Base-by-base conservation (phyloP, 1,140 invertebrate genomes). In the Zaprionus tsacasi region DNA sequence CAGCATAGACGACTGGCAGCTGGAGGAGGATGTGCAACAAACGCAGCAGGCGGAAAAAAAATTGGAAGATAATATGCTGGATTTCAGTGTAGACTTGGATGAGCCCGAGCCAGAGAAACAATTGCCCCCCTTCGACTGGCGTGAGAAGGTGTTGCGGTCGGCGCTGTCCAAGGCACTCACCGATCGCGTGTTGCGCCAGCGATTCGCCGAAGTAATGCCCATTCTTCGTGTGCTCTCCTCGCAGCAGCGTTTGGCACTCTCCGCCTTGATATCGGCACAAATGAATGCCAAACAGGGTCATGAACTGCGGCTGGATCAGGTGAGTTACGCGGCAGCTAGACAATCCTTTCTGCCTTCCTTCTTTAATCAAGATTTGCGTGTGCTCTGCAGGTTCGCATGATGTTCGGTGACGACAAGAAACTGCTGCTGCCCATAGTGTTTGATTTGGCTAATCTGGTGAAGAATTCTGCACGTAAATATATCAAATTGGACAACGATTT, bases 401-500 rank as follows among this genome's bases (percentile, higher is more conserved):
- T 94, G 92, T 94, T 95, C 79, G 93, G 93, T 60, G 93, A 94
- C 69, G 93, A 94, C 56, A 92, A 94, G 40, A 94, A 95, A 21
- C 91, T 95, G 2, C 93, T 95, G 91, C 79, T 96, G 43, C 95
- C 95, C 25, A 95, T 95, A 68, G 93, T 94, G 57, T 93, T 93
- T 69, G 95, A 96, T 80, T 94, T 95, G 75, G 95, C 95, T 1
- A 95, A 95, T 78, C 93, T 95, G 43, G 93, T 95, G 45, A 92
- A 91, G 55, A 93, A 92, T 61, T 92, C 93, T 0, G 91, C 93
- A n/a, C 75, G 79, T 67, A 89, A 79, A 87, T 93, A 80, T 21
- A 82, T 91, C 63, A 89, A 79, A 79, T 88, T 77, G 83, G 93
- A 74, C 59, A 93, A 36, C 72, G 93, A 79, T 76, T 85, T 93